Evolutionary conservation across 2,888 invertebrate genomes (phyloP).

Genomic region (Heliconius ethilla): DNA sequence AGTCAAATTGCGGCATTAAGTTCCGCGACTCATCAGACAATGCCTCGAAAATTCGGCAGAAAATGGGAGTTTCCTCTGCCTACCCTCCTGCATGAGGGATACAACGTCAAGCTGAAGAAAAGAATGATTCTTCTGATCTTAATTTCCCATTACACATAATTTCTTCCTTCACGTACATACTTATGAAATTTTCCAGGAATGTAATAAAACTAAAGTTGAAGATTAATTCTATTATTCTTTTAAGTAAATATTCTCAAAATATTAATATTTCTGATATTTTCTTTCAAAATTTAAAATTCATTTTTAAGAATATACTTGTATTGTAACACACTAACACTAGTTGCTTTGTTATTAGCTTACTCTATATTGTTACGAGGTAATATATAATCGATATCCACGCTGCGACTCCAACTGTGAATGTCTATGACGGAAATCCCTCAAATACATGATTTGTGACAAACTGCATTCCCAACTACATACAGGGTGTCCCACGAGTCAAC

Average conservation of each 20-base stretch:
- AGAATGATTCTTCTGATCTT: background rate
- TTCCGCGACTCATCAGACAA: too few relatives aligned
- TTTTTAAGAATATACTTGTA: too few relatives aligned
- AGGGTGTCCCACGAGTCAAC: too few relatives aligned
- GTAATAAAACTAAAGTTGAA: background rate
- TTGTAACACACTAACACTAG: background rate
- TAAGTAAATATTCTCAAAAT: too few relatives aligned
- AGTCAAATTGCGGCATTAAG: too few relatives aligned
- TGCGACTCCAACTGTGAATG: background rate
- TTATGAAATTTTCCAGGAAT: background rate
- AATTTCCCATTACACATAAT: background rate
- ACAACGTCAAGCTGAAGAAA: too few relatives aligned
- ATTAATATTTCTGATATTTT: too few relatives aligned
- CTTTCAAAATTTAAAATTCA: too few relatives aligned
- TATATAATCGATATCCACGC: slow-evolving; percentile 17
- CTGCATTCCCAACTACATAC: background rate
- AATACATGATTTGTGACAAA: background rate
- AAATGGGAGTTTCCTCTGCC: too few relatives aligned
- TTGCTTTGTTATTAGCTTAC: slow-evolving; percentile 5
- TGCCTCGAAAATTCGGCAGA: too few relatives aligned
- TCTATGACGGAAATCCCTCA: slow-evolving; percentile 17
- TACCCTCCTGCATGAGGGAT: too few relatives aligned
- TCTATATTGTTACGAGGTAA: slow-evolving; percentile 6
- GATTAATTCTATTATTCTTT: background rate
- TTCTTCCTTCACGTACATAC: background rate